These are phyloP conservation scores for Diorhabda sublineata DNA, from an alignment of 1,140 invertebrate species.

Conservation along the genomic window DNA sequence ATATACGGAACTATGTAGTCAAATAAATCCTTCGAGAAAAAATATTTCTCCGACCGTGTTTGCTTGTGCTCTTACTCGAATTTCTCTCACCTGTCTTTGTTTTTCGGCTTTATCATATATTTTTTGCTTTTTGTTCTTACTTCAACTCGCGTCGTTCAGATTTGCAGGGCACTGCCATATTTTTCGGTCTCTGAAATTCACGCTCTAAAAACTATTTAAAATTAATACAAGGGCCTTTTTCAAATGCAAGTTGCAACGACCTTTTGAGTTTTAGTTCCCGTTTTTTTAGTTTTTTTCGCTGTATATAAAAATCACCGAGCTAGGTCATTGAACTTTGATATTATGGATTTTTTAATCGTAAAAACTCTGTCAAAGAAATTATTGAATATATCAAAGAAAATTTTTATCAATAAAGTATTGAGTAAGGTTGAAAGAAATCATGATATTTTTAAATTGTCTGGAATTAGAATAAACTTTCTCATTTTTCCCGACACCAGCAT, in stretches of 20 bases:
- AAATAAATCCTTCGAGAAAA: background rate
- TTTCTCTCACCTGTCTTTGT: slow-evolving; percentile 19
- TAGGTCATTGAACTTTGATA: background rate
- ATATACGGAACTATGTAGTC: no score
- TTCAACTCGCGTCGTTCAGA: slow-evolving; percentile 4
- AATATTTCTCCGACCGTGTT: background rate
- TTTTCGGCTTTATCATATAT: slow-evolving; percentile 12
- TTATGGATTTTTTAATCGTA: background rate
- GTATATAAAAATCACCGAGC: background rate
- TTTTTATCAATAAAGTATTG: no score
- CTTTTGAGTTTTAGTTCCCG: slow-evolving; percentile 3
- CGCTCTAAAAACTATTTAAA: slow-evolving; percentile 17
- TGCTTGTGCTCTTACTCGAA: slow-evolving; percentile 10
- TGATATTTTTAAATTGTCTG: no score
- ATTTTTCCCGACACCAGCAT: no score
- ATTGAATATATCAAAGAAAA: no score
- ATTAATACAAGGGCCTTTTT: slow-evolving; percentile 13
- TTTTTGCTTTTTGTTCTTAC: slow-evolving; percentile 5
- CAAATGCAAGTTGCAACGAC: slow-evolving; percentile 9
- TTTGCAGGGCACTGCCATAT: slow-evolving; percentile 11
- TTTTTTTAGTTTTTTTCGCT: background rate
- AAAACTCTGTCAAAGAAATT: no score
- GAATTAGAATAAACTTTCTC: no score
- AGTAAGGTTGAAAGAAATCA: no score
- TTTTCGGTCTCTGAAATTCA: slow-evolving; percentile 16